Conservation (phyloP, 2,888 invertebrate species). For the Dryobota labecula region DNA sequence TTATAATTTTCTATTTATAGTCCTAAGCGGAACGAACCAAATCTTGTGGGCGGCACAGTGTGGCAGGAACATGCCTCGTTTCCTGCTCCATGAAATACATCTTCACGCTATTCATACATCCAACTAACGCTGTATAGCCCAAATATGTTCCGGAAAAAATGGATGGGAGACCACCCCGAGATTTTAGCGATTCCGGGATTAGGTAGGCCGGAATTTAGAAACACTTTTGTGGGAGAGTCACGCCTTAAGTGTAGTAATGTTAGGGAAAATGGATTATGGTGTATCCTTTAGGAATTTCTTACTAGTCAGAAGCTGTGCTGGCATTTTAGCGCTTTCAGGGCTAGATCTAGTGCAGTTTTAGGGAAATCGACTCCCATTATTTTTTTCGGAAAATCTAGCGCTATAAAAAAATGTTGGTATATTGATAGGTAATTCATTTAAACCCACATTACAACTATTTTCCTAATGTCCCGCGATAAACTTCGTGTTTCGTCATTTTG, state of each 20-base stretch:
- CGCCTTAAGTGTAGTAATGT: constrained; percentile 19
- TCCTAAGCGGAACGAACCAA: constrained; percentile 70
- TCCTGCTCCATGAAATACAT: constrained; percentile 80
- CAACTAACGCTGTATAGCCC: constrained; percentile 53
- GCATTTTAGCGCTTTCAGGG: too few species aligned
- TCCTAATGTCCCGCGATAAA: too few species aligned
- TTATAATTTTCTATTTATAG: constrained; percentile 22
- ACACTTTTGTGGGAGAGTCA: constrained; percentile 39
- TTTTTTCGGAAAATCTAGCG: too few species aligned
- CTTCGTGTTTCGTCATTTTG: too few species aligned
- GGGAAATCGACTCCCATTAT: too few species aligned
- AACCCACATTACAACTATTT: too few species aligned
- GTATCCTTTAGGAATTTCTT: constrained; percentile 4
- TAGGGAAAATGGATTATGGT: constrained; percentile 19
- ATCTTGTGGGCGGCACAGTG: constrained; percentile 75
- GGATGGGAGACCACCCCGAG: constrained; percentile 44
- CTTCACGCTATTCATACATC: constrained; percentile 72
- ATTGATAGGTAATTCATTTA: too few species aligned
- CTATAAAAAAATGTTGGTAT: too few species aligned
- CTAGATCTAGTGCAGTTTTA: too few species aligned
- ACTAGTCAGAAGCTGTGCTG: background rate
- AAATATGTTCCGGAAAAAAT: constrained; percentile 58
- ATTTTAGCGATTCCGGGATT: constrained; percentile 34
- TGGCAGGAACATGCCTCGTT: constrained; percentile 79
- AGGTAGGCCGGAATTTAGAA: constrained; percentile 40